A percentile compares a stretch with the other conserved stretches of the same genome.
phyloP scores from a whole-genome alignment of 2,113 vertebrate genomes.

The Nothoprocta perdicaria region DNA sequence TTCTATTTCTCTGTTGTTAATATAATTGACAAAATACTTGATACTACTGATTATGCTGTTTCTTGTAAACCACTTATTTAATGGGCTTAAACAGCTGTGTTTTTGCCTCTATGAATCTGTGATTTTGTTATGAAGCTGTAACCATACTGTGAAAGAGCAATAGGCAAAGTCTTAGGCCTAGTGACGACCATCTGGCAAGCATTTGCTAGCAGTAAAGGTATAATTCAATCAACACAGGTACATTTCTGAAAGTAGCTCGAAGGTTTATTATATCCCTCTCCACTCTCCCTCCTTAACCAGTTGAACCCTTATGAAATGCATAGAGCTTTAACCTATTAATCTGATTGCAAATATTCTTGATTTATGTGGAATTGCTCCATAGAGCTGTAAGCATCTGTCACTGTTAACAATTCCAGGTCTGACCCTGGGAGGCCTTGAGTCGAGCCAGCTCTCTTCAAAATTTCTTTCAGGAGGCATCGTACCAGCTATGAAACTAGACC shows the following conservation, averaged over 20 bases:
- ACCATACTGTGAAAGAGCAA: conserved; percentile 32
- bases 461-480: background rate
- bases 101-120: conserved; percentile 66
- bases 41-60: conserved; percentile 70
- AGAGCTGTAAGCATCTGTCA: background rate
- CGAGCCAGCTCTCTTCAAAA: background rate
- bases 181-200: conserved; percentile 54
- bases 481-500: background rate
- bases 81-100: conserved; percentile 72
- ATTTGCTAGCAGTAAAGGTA: conserved; percentile 33
- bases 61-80: conserved; percentile 72
- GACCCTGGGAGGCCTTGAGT: background rate
- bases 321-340: conserved; percentile 1
- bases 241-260: background rate
- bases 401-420: background rate
- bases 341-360: background rate
- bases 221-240: conserved; percentile 5
- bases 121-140: conserved; percentile 68
- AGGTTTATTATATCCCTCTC: background rate
- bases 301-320: background rate
- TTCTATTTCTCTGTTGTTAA: conserved; percentile 74
- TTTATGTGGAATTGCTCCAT: background rate
- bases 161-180: conserved; percentile 30
- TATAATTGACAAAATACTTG: conserved; percentile 76
- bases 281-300: background rate